Percentiles rank a stretch among this genome's conserved stretches.
Evolutionary conservation across 1,140 invertebrate genomes (phyloP).

Genomic region (Papilio dardanus): DNA sequence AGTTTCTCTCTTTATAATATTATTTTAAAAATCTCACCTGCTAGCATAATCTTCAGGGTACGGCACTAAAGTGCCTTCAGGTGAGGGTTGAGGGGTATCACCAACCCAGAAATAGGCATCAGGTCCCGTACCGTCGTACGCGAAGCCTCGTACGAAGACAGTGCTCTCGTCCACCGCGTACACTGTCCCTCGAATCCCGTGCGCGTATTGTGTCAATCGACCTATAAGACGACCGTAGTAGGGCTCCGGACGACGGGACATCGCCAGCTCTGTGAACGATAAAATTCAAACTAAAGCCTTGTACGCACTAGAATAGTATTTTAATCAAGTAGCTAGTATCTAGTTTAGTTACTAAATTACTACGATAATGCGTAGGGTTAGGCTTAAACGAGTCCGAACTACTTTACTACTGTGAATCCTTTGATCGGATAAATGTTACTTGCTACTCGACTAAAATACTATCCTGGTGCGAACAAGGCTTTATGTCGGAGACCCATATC

Average conservation of each 20-base stretch:
- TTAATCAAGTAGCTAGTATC: no score
- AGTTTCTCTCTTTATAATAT: no score
- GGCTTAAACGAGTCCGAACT: no score
- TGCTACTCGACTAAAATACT: no score
- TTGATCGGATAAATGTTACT: no score
- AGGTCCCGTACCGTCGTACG: slow-evolving; percentile 92
- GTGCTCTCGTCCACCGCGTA: slow-evolving; percentile 95
- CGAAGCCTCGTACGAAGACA: slow-evolving; percentile 93
- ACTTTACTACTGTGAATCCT: no score
- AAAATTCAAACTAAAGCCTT: background rate
- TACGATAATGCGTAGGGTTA: no score
- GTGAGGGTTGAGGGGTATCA: slow-evolving; percentile 88
- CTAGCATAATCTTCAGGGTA: slow-evolving; percentile 91
- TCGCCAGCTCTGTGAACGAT: slow-evolving; percentile 46
- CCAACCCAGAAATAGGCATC: slow-evolving; percentile 95
- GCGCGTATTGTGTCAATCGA: slow-evolving; percentile 86
- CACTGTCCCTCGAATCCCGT: slow-evolving; percentile 89
- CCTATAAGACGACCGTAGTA: slow-evolving; percentile 92
- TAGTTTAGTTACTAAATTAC: no score
- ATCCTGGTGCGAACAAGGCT: no score
- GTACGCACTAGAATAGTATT: no score
- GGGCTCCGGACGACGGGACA: slow-evolving; percentile 82
- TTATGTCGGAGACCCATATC: no score
- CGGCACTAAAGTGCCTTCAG: slow-evolving; percentile 91
- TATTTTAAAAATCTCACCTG: slow-evolving; percentile 67